These are phyloP conservation scores for Papilio dardanus DNA, from an alignment of 1,140 invertebrate species.

Conservation along the genomic window DNA sequence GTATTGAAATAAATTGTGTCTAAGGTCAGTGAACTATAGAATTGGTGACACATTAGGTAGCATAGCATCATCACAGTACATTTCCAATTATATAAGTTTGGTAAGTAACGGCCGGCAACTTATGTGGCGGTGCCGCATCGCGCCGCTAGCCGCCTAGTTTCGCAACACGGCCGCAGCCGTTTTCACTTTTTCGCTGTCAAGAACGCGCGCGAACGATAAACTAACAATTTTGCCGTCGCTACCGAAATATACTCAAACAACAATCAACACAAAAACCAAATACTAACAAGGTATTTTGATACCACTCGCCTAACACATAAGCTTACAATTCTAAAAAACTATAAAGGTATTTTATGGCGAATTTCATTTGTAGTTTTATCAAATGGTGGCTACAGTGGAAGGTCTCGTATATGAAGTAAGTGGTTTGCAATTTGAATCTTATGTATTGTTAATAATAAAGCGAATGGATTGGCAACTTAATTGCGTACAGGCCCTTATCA, in stretches of 20 bases:
- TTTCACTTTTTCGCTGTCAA: conserved; percentile 83
- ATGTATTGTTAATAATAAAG: conserved; percentile 54
- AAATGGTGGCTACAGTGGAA: conserved; percentile 56
- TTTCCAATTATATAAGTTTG: conserved; percentile 57
- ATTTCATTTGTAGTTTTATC: conserved; percentile 50
- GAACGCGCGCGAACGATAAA: conserved; percentile 79
- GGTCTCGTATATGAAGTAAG: conserved; percentile 55
- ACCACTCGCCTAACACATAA: conserved; percentile 49
- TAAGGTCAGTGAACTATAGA: conserved; percentile 26
- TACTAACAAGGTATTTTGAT: conserved; percentile 47
- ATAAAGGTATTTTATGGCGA: conserved; percentile 52
- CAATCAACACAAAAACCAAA: conserved; percentile 51
- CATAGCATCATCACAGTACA: conserved; percentile 40
- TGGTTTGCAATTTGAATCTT: conserved; percentile 63
- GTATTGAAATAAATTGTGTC: neutral
- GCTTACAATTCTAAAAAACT: conserved; percentile 62
- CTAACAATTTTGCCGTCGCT: conserved; percentile 77
- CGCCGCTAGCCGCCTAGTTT: conserved; percentile 64
- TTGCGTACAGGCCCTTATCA: conserved; percentile 59
- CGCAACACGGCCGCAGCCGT: conserved; percentile 75
- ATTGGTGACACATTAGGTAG: conserved; percentile 37
- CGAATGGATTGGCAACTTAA: conserved; percentile 48
- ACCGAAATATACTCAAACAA: conserved; percentile 49
- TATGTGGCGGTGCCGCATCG: conserved; percentile 51
- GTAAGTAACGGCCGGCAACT: conserved; percentile 36